Base-by-base conservation (phyloP, 1,140 invertebrate genomes). In the Phymastichus coffea region DNA sequence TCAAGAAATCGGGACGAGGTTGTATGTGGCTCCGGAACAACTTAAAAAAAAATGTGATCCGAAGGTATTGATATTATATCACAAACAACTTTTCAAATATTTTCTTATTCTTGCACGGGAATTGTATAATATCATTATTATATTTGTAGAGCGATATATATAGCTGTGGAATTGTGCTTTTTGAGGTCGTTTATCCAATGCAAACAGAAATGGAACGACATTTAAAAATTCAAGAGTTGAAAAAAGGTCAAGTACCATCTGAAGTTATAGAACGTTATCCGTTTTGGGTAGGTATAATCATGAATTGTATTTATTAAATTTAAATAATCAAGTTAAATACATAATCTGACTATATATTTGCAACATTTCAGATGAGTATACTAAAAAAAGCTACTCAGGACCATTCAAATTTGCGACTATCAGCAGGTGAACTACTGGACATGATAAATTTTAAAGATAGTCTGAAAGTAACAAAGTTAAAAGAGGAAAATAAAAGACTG, bases 131-230 rank as follows among this genome's bases (percentile, higher is more conserved):
- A 26, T 4, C 7, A n/a, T 26, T 3, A 43, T 43, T 43, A 7
- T 20, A 43, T 43, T 46, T 46, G n/a, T 25, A 46, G 43, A 46
- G 43, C n/a, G 43, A 46, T 14, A 25, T 46, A n/a, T 46, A 46
- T n/a, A 46, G 43, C 2, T 46, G 23, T 46, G 43, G 43, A 4
- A 15, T 46, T 14, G 23, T 46, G 10, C 14, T 46, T 14, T 46
- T 46, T 26, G 43, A 46, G 14, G 2, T 46, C 2, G 2, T 23
- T 12, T 8, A 25, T 14, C 43, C 43, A 2, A 46, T n/a, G 43
- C 2, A 25, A 46, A 46, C 43, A 10, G 22, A 6, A 2, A 46
- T 25, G 20, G 43, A 46, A 14, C 6, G 4, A 0, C 4, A 12
- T 14, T 25, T 3, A 46, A 12, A 25, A 25, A n/a, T 46, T 3